Conservation (phyloP, 2,113 vertebrate genomes). For the Cacatua alba region DNA sequence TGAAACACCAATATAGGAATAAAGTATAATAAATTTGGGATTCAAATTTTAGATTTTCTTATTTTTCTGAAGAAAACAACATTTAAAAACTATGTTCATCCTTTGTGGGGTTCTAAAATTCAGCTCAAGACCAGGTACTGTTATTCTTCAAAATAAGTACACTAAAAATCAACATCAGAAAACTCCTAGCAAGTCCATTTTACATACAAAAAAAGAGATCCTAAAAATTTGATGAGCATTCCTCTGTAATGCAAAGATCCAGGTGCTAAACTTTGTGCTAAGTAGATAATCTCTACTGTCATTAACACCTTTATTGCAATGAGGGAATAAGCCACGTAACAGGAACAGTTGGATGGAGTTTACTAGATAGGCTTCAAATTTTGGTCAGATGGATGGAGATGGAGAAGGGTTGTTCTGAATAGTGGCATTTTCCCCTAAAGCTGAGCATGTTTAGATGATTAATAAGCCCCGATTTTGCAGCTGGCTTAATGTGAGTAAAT, state of each 20-base stretch:
- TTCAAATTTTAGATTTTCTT: not conserved
- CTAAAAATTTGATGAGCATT: not conserved
- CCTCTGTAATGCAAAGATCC: not conserved
- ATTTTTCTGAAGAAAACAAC: not conserved
- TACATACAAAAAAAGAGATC: not conserved
- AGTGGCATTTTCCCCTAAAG: accelerated
- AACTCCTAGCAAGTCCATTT: not conserved
- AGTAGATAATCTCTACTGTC: not conserved
- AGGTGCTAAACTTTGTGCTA: not conserved
- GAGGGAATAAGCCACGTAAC: not conserved
- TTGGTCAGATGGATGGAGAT: not conserved
- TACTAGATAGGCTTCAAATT: not conserved
- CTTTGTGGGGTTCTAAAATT: not conserved
- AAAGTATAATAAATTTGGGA: not conserved
- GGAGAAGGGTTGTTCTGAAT: not conserved
- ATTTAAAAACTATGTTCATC: not conserved
- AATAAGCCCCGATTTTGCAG: not conserved
- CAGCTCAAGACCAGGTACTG: not conserved
- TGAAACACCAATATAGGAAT: not conserved
- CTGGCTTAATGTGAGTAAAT: not conserved
- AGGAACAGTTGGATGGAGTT: not conserved
- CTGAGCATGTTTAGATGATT: not conserved
- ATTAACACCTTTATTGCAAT: not conserved
- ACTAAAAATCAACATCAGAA: not conserved
- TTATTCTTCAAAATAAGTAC: not conserved